Evolutionary conservation across 2,113 vertebrate genomes (phyloP), one percentile per base, ranked within the genome.

Genomic region (Gobiocypris rarus): DNA sequence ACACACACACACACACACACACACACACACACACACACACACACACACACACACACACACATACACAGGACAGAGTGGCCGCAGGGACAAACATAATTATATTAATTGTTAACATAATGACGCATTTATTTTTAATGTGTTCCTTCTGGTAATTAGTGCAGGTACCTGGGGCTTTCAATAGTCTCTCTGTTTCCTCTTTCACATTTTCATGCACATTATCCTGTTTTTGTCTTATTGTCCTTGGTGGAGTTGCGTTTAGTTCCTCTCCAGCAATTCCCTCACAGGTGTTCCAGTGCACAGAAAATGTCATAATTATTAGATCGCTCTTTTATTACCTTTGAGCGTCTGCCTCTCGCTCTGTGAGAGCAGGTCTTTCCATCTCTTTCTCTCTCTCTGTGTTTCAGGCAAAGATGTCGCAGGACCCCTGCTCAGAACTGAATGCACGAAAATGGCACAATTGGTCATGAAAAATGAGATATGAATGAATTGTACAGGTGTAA

Each of bases 31-130:
- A 24, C 38, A 54, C n/a, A 31, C 31, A 31, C 31, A 31, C 31
- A 31, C 31, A 31, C 31, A 31, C 31, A 31, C 31, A 74, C 13
- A 48, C 48, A 50, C 13, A 50, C 67, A 85, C 80, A 79, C 80
- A 84, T 56, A 76, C 67, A 24, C 38, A 54, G 71, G 76, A 50
- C 78, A 54, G 28, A 73, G 82, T 84, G 82, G 87, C 91, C 86
- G n/a, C 83, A 86, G 90, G 92, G 89, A 86, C 85, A 86, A 56
- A 90, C 88, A 91, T 92, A 92, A 94, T 91, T 90, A 91, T 92
- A 93, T 93, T 94, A 93, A 94, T 94, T 93, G 94, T 93, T 93
- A 94, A 92, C 93, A 93, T 93, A 93, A 93, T 90, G 87, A 91
- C 86, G 85, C 92, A 92, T 93, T 94, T 92, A 93, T 93, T 91